Evolutionary conservation across 2,113 vertebrate genomes (phyloP).

Genomic region (Upupa epops): DNA sequence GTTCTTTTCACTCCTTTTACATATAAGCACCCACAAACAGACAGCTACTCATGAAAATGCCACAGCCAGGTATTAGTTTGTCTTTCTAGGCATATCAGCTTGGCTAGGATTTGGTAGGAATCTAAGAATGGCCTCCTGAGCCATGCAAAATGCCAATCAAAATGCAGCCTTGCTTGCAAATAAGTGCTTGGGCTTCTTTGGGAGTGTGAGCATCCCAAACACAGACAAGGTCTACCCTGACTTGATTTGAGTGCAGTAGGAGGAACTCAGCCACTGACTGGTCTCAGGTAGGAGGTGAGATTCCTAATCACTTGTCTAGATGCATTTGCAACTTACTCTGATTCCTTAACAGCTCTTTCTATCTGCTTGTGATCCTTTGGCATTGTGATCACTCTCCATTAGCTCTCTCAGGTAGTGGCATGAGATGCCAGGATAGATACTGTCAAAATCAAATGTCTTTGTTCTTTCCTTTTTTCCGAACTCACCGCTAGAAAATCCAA

Average conservation of each 20-base stretch:
- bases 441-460: constrained; percentile 56
- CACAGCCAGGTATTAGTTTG: not conserved
- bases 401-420: constrained; percentile 29
- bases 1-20: not conserved
- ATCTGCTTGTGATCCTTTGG: constrained; percentile 26
- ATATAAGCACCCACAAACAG: not conserved
- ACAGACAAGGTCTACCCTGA: not conserved
- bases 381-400: constrained; percentile 58
- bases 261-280: not conserved
- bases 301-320: constrained; percentile 46
- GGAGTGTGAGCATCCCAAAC: not conserved
- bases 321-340: constrained; percentile 50
- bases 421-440: constrained; percentile 56
- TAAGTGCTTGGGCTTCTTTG: not conserved
- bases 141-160: not conserved
- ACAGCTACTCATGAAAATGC: not conserved
- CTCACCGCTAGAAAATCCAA: not conserved
- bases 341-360: constrained; percentile 48
- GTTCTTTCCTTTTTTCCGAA: not conserved
- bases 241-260: not conserved
- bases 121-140: not conserved
- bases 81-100: not conserved
- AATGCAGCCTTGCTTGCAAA: not conserved
- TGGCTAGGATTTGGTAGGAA: not conserved
- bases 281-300: constrained; percentile 22